Percentiles rank a stretch among this genome's conserved stretches.
Evolutionary conservation across 1,140 invertebrate species (phyloP).

Genomic region (Drosophila bipectinata): DNA sequence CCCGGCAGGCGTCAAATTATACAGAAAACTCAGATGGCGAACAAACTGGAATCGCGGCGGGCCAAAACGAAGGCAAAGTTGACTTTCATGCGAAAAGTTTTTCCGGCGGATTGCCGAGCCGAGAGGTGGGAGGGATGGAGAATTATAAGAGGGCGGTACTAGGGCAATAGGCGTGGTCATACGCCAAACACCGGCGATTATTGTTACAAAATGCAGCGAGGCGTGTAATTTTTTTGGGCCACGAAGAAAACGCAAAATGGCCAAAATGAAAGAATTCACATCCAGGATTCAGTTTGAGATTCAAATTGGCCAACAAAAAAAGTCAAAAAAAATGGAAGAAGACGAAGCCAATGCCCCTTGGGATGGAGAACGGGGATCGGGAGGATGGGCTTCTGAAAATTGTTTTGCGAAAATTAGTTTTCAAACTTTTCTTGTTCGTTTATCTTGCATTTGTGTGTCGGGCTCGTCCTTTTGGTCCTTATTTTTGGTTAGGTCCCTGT

Average conservation of each 20-base stretch:
- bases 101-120: slow-evolving; percentile 44
- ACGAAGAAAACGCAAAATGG: slow-evolving; percentile 39
- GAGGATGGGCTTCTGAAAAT: slow-evolving; percentile 61
- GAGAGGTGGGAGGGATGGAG: neutral
- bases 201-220: slow-evolving; percentile 74
- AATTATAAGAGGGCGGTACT: neutral
- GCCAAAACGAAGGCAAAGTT: slow-evolving; percentile 49
- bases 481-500: slow-evolving; percentile 16
- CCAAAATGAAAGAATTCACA: slow-evolving; percentile 38
- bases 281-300: slow-evolving; percentile 66
- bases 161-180: slow-evolving; percentile 34
- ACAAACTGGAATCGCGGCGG: slow-evolving; percentile 46
- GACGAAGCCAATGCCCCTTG: slow-evolving; percentile 31
- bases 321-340: slow-evolving; percentile 22
- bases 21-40: slow-evolving; percentile 57
- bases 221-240: slow-evolving; percentile 71
- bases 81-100: slow-evolving; percentile 79
- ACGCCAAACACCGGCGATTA: slow-evolving; percentile 76
- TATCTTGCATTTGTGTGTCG: slow-evolving; percentile 39
- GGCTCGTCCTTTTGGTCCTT: slow-evolving; percentile 20
- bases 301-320: slow-evolving; percentile 64
- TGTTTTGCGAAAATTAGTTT: slow-evolving; percentile 82
- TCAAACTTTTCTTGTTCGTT: slow-evolving; percentile 69
- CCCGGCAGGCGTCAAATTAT: slow-evolving; percentile 69
- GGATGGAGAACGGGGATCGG: neutral